Conservation (phyloP, 2,888 invertebrate species). For the Octonoba sinensis region DNA sequence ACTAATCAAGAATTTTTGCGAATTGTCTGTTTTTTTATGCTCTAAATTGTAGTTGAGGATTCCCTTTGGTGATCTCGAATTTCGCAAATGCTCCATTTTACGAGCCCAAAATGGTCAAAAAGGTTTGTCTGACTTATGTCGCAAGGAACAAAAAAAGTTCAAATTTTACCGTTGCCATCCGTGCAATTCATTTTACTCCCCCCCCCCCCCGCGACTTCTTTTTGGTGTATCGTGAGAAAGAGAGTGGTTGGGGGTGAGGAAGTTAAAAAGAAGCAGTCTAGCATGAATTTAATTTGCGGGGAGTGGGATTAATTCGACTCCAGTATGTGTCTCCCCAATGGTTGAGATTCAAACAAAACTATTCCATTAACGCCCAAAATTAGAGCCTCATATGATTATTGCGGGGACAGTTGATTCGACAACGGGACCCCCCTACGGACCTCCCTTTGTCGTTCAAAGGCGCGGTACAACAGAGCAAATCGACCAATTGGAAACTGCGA, state of each 20-base stretch:
- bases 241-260: background rate
- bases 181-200: no score
- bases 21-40: no score
- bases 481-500: slow-evolving; percentile 41
- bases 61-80: no score
- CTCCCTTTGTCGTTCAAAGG: slow-evolving; percentile 14
- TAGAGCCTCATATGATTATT: slow-evolving; percentile 51
- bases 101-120: no score
- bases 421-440: background rate
- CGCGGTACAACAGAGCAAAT: slow-evolving; percentile 4
- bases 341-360: slow-evolving; percentile 10
- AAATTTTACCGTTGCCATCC: no score
- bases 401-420: slow-evolving; percentile 45
- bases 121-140: no score
- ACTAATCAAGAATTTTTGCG: no score
- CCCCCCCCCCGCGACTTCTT: no score
- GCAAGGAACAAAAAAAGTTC: no score
- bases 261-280: background rate
- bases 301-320: slow-evolving; percentile 7
- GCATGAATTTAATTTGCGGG: background rate
- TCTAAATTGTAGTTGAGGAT: no score
- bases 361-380: slow-evolving; percentile 31
- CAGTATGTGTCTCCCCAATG: background rate
- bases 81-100: no score
- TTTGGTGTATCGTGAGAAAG: no score